phyloP scores from a whole-genome alignment of 92 coral and sea anemone species.

The Zoanthus sociatus region DNA sequence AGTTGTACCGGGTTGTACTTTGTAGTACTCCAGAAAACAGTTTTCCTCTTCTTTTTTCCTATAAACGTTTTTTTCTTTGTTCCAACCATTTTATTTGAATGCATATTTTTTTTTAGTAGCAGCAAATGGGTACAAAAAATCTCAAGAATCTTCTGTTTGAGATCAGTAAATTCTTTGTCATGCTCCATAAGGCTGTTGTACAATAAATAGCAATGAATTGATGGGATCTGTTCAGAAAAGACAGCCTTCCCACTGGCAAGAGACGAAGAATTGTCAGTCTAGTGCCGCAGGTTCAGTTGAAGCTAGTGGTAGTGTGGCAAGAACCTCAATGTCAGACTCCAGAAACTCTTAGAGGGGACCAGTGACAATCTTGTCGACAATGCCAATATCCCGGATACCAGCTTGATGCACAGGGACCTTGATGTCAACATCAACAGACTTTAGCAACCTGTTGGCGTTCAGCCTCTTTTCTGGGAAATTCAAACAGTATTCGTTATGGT shows the following conservation, averaged over 20 bases:
- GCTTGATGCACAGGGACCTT: slow-evolving; percentile 27
- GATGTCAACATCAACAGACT: no score
- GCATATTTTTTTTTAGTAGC: no score
- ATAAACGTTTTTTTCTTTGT: not conserved
- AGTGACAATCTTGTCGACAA: not conserved
- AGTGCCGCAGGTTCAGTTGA: slow-evolving; percentile 1
- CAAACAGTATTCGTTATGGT: not conserved
- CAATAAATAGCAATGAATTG: not conserved
- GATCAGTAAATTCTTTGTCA: no score
- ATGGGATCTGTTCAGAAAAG: slow-evolving; percentile 6
- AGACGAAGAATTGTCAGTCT: not conserved
- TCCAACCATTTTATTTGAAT: not conserved
- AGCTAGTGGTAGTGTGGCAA: not conserved
- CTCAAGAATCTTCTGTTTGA: slow-evolving; percentile 4
- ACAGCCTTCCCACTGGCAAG: not conserved
- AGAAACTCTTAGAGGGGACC: no score
- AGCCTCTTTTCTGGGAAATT: slow-evolving; percentile 9
- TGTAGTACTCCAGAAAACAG: no score
- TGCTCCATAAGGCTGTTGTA: no score
- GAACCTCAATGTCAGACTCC: slow-evolving; percentile 5
- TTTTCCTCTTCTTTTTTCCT: not conserved
- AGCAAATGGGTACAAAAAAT: not conserved
- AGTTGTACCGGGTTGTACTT: no score
- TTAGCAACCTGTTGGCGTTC: no score
- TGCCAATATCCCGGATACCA: no score